Conservation (phyloP, 1,140 invertebrate species). For the Halotydeus destructor region DNA sequence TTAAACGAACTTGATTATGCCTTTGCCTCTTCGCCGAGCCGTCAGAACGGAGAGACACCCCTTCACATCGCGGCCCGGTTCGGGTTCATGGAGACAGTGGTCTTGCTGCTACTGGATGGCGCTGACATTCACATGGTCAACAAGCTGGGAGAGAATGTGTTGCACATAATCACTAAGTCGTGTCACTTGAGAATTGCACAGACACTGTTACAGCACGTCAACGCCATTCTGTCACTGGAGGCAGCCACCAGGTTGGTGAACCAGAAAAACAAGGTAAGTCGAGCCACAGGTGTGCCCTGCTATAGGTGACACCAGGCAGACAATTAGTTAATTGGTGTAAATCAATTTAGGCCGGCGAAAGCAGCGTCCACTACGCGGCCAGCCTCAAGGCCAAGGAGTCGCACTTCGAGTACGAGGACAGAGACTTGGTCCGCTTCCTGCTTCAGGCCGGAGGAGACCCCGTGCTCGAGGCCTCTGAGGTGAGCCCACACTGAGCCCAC, state of each 20-base stretch:
- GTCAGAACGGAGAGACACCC: conserved; percentile 68
- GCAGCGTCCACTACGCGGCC: conserved; percentile 58
- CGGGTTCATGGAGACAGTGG: conserved; percentile 62
- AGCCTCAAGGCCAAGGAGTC: conserved; percentile 28
- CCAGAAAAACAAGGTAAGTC: conserved; percentile 13
- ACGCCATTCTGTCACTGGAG: conserved; percentile 1
- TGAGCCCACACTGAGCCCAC: background rate
- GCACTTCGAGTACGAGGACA: conserved; percentile 48
- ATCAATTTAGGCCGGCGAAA: conserved; percentile 54
- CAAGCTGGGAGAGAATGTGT: conserved; percentile 37
- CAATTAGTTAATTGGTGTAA: background rate
- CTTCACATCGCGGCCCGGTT: conserved; percentile 66
- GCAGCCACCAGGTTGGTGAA: conserved; percentile 8
- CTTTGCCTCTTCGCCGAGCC: background rate
- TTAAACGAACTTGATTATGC: background rate
- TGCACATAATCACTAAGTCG: conserved; percentile 15
- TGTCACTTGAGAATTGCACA: conserved; percentile 10
- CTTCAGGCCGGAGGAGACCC: conserved; percentile 76
- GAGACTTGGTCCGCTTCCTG: conserved; percentile 65
- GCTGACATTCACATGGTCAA: conserved; percentile 73
- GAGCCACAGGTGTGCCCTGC: background rate
- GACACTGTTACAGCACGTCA: conserved; percentile 2
- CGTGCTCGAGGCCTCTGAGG: conserved; percentile 39
- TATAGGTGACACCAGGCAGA: background rate
- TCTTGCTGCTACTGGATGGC: conserved; percentile 65